phyloP scores from a whole-genome alignment of 2,113 vertebrate species.

The Conger conger region DNA sequence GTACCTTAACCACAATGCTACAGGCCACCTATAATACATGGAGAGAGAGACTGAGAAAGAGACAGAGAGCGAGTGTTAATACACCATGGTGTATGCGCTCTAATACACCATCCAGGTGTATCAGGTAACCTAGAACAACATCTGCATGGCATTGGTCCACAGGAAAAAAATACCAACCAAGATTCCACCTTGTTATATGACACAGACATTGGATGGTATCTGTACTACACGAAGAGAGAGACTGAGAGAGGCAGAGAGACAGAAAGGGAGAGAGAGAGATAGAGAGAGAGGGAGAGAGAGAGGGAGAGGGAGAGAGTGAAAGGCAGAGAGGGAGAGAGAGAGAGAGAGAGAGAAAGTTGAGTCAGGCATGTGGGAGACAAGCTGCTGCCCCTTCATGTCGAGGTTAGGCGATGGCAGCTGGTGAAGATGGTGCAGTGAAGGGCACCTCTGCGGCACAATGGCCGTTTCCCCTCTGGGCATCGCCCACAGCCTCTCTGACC shows the following conservation, averaged over 20 bases:
- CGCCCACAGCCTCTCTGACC: not conserved
- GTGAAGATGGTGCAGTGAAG: conserved; percentile 7
- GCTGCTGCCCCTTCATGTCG: conserved; percentile 51
- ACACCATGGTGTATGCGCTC: no score
- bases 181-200: not conserved
- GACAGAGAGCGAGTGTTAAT: no score
- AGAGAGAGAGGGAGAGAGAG: not conserved
- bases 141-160: not conserved
- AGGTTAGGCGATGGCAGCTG: conserved; percentile 52
- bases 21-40: no score
- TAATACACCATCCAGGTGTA: not conserved
- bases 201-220: not conserved
- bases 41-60: no score
- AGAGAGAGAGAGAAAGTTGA: conserved; percentile 11
- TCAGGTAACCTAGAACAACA: not conserved
- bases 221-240: not conserved
- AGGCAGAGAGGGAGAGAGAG: not conserved
- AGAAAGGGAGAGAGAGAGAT: no score
- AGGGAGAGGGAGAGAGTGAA: no score
- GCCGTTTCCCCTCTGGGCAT: not conserved
- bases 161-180: not conserved
- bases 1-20: no score
- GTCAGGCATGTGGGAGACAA: conserved; percentile 51
- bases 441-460: not conserved
- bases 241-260: no score